phyloP scores from a whole-genome alignment of 37 sponge, comb jelly and placozoan species.

The Crambe crambe region DNA sequence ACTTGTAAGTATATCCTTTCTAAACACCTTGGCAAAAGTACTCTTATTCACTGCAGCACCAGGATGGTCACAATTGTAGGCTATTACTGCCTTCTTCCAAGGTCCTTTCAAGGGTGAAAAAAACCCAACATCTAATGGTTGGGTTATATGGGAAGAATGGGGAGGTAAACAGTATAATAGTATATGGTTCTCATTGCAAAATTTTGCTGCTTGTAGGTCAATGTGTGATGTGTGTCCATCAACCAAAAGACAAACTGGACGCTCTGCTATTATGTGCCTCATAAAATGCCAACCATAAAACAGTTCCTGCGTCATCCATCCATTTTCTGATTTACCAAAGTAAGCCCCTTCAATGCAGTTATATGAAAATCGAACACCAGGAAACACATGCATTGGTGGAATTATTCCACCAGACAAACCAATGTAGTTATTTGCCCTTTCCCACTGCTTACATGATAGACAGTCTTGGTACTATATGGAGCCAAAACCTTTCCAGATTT shows the following conservation, averaged over 20 bases:
- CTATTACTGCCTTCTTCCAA: no score
- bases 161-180: background rate
- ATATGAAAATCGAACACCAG: conserved; percentile 27
- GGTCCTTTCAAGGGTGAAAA: background rate
- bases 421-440: conserved; percentile 44
- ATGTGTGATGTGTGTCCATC: conserved; percentile 67
- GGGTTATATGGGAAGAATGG: background rate
- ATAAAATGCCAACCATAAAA: conserved; percentile 56
- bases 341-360: conserved; percentile 38
- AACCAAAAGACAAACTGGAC: conserved; percentile 33
- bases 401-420: conserved; percentile 23
- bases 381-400: conserved; percentile 53
- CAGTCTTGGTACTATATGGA: background rate
- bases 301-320: conserved; percentile 41
- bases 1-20: background rate
- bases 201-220: background rate
- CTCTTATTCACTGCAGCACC: background rate
- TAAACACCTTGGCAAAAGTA: background rate
- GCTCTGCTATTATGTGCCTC: background rate
- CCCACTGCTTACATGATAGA: conserved; percentile 11
- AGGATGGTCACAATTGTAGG: no score
- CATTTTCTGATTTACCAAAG: conserved; percentile 33
- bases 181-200: background rate
- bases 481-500: conserved; percentile 16
- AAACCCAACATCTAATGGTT: background rate